Conservation (phyloP, 2,113 vertebrate species). For the Chrysemys picta region DNA sequence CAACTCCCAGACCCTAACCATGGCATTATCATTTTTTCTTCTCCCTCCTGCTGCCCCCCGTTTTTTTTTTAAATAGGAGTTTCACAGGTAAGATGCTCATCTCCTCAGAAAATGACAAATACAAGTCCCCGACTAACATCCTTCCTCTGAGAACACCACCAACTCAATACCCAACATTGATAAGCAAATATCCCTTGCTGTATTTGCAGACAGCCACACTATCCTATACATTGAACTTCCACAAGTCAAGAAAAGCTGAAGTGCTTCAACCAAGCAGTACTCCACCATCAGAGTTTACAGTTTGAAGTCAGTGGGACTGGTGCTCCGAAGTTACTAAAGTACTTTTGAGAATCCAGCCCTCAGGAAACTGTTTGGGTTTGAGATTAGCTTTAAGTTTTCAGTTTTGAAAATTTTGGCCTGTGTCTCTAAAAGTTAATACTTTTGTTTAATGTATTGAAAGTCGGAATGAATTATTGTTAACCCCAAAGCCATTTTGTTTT, state of each 20-base stretch:
- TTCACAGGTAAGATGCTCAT: background rate
- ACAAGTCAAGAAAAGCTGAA: background rate
- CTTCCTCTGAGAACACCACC: background rate
- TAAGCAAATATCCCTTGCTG: background rate
- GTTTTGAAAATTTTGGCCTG: background rate
- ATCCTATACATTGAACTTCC: background rate
- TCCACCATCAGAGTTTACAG: background rate
- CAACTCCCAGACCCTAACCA: accelerated
- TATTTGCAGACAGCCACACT: background rate
- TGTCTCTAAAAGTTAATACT: background rate
- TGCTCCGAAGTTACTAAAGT: background rate
- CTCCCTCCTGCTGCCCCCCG: no score
- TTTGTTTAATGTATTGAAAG: background rate
- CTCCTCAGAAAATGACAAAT: background rate
- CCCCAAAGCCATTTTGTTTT: background rate
- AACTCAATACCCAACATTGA: background rate
- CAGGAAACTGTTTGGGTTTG: background rate
- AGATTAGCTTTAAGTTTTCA: background rate
- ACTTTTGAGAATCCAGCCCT: background rate
- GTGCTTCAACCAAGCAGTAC: background rate
- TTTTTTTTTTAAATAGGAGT: accelerated
- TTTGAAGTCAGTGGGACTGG: background rate
- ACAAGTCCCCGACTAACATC: background rate
- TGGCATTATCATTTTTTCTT: background rate
- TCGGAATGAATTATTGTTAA: background rate